Percentiles rank a stretch among this genome's conserved stretches.
These are phyloP conservation scores for Anthopleura sola DNA, from an alignment of 64 coral and sea anemone species.

Conservation along the genomic window DNA sequence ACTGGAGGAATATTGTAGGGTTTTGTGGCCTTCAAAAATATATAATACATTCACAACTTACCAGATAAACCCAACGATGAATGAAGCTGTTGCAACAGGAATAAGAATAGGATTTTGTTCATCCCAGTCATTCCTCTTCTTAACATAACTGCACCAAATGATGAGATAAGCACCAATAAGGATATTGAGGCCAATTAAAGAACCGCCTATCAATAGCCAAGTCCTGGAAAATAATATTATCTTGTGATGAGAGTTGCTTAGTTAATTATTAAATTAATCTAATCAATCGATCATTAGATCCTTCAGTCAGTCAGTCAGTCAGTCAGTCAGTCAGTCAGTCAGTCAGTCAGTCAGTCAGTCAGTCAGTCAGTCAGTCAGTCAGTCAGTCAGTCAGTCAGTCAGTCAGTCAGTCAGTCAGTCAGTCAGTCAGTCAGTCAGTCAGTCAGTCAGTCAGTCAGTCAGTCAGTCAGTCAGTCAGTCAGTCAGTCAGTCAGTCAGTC, in stretches of 20 bases:
- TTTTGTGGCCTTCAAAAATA: not conserved
- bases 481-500: not conserved
- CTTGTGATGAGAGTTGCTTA: not conserved
- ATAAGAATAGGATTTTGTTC: conserved; percentile 71
- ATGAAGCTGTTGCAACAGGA: conserved; percentile 86
- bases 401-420: not conserved
- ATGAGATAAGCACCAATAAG: conserved; percentile 80
- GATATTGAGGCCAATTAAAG: conserved; percentile 75
- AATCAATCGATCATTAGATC: not conserved
- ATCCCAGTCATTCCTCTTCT: conserved; percentile 92
- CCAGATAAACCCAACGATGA: conserved; percentile 94
- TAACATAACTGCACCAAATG: conserved; percentile 87
- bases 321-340: not conserved
- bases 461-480: not conserved
- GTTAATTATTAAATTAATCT: not conserved
- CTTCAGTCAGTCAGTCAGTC: not conserved
- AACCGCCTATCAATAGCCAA: conserved; percentile 81
- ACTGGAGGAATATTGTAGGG: not conserved
- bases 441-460: not conserved
- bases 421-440: not conserved
- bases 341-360: not conserved
- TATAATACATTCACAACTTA: conserved; percentile 28
- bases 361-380: not conserved
- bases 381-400: not conserved
- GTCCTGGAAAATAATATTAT: conserved; percentile 47